Base-by-base conservation (phyloP, 2,797 vertebrate genomes). In the Orestias chungarensis region DNA sequence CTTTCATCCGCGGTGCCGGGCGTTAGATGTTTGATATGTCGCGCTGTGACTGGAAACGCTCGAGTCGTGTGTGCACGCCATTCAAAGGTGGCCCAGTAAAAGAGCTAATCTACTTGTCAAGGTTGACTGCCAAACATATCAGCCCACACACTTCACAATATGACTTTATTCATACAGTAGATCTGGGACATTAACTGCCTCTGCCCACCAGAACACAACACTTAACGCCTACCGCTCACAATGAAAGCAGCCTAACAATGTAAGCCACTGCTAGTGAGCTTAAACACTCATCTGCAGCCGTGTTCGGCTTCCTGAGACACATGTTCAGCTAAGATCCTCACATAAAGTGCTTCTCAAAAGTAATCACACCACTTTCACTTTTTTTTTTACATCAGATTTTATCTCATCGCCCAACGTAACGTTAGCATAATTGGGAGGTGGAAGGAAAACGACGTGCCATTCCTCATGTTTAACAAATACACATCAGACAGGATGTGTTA, bases 21-120 rank as follows among this genome's bases (percentile, higher is more conserved):
- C 89, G 91, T 91, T 89, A 88, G 89, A 93, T 93, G 90, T 89
- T 86, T 88, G 91, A 91, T 92, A 92, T 82, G 89, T 86, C 78
- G 89, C 88, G 86, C 84, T 88, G 86, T 88, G 91, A 92, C 89
- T 90, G 92, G 86, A 92, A 89, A 90, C 62, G 88, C 89, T 90
- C 78, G 90, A 92, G 91, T 92, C 87, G 91, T 93, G 90, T 86
- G 90, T 85, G 90, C 74, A 89, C 74, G 87, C 91, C 92, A 94
- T 94, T 94, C 91, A 94, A 92, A 92, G 93, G 91, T 93, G 93
- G 92, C 93, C 92, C 92, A 92, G 90, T 92, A 91, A 62, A n/a
- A 93, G 84, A 90, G 86, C 92, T 94, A 93, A 95, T 95, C 94
- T 94, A 93, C 92, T 94, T 93, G 93, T 94, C 91, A 88, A 89